Conservation (phyloP, 2,888 invertebrate species). For the Desoria tigrina region DNA sequence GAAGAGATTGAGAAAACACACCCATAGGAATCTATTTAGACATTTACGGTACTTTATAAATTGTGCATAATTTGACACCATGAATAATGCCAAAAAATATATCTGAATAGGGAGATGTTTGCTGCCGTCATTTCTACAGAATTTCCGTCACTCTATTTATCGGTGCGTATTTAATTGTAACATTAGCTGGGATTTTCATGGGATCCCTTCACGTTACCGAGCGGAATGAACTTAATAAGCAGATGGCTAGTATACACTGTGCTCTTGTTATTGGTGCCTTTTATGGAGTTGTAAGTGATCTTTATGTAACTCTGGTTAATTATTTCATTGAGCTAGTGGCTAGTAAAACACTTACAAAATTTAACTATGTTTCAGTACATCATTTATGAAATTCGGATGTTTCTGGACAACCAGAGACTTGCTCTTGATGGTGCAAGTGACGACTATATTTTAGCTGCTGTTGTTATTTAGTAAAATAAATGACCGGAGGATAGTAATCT, state of each 20-base stretch:
- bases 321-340: not conserved
- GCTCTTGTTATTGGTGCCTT: conserved; percentile 5
- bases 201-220: not conserved
- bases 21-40: too few relatives aligned
- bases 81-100: too few relatives aligned
- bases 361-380: not conserved
- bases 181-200: not conserved
- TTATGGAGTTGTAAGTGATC: not conserved
- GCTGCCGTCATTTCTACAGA: too few relatives aligned
- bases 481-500: too few relatives aligned
- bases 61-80: too few relatives aligned
- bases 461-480: not conserved
- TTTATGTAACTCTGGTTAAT: not conserved
- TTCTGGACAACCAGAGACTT: not conserved
- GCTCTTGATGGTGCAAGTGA: not conserved
- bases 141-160: not conserved
- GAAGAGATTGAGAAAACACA: too few relatives aligned
- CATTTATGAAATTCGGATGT: not conserved
- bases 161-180: not conserved
- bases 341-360: not conserved
- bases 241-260: not conserved
- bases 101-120: too few relatives aligned
- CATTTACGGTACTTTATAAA: too few relatives aligned
- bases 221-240: not conserved
- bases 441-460: conserved; percentile 4